Base-by-base conservation (phyloP, 2,888 invertebrate species). In the Cyclophora albipunctata region DNA sequence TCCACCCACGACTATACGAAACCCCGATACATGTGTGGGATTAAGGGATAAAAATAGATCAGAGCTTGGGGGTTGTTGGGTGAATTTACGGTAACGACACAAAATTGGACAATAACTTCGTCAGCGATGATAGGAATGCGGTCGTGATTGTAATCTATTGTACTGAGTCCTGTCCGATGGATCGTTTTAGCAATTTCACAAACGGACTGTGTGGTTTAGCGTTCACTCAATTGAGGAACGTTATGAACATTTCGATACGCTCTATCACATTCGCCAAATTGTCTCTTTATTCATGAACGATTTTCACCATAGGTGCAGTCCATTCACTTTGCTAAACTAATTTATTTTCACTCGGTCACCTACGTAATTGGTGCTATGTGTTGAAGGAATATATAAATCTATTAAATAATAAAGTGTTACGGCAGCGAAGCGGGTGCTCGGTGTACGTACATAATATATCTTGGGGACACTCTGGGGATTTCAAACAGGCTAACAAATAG, bases 31-130 rank as follows among this genome's bases (percentile, higher is more conserved):
- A 56, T 57, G 52, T 57, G 56, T 57, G 56, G 57, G 50, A 52
- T 46, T 46, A 43, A 45, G 54, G 55, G 61, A 59, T 59, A 59
- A 61, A 61, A 61, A 61, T 61, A 61, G 61, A 59, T 61, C 61
- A 59, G 59, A 55, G 54, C 57, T 54, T 58, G 53, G 56, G 58
- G 61, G 59, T 61, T 54, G 60, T 54, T 55, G 56, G 54, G 61
- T 52, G 61, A 59, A 61, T 61, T 59, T 61, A 61, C 57, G 57
- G 53, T 55, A 57, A 61, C 57, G 51, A 52, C 56, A 53, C 46
- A 55, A 52, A 56, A 61, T 56, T 54, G 59, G 57, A 59, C 57
- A 59, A 59, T 61, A 61, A 59, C 57, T 52, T 59, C 56, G 59
- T 61, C 61, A 59, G 61, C 61, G 49, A 55, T 56, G 61, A 59